Base-by-base conservation (phyloP, 2,888 invertebrate species). In the Acleris laterana region DNA sequence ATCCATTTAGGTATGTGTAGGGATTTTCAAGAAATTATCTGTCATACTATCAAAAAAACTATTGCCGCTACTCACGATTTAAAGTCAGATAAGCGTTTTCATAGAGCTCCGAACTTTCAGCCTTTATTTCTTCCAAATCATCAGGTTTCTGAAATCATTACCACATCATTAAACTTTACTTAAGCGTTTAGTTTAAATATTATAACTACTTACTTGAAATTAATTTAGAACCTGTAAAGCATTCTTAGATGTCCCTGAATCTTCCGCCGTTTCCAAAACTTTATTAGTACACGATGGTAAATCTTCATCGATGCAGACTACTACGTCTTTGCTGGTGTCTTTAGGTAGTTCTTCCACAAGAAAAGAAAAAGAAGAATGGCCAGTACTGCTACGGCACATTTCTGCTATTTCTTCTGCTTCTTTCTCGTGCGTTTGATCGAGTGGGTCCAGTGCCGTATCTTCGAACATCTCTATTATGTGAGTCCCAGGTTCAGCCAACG, bases 391-490 rank as follows among this genome's bases (percentile, higher is more conserved):
- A 17, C 76, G 74, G 19, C 60, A 64, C 52, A 77, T 72, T 49
- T 70, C 74, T 28, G 70, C 28, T 20, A 59, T 38, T 42, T 59
- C 69, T 58, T 66, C 68, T 25, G 53, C 49, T 32, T 58, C 44
- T 25, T 64, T 60, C 17, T 66, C 49, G 25, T 80, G 73, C 68
- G 74, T 68, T 42, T 72, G 74, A 65, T 74, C 75, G 59, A 77
- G 76, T 46, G 77, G 75, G 49, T 76, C 73, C 42, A 83, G 68
- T 11, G 83, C 83, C 42, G 75, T 72, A 63, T 83, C 79, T 2
- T 85, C 74, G 60, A 80, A 86, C 2, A 80, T 82, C 44, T 86
- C 83, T 75, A 88, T 77, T 16, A 88, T 83, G 64, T 83, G 81
- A 4, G 74, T 74, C 71, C 87, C 83, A 38, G 78, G 77, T 68